phyloP scores from a whole-genome alignment of 2,888 invertebrate genomes.

The Diadegma fenestrale region DNA sequence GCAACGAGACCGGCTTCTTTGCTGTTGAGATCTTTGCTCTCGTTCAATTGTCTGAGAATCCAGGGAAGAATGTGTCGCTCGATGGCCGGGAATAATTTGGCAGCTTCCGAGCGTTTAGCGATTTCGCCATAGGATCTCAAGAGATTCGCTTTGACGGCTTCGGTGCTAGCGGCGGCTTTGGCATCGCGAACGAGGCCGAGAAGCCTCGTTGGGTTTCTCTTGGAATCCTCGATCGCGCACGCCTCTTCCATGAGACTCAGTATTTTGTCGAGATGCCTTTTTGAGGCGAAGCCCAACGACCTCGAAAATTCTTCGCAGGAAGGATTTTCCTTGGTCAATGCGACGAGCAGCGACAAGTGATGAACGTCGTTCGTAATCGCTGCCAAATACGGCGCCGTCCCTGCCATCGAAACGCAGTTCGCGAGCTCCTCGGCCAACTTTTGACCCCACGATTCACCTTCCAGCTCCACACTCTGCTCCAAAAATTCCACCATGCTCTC shows the following conservation, averaged over 20 bases:
- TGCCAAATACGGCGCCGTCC: conserved; percentile 76
- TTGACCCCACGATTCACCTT: conserved; percentile 78
- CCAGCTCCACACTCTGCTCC: conserved; percentile 78
- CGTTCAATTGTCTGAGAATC: conserved; percentile 79
- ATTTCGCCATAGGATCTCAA: conserved; percentile 80
- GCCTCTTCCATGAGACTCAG: conserved; percentile 78
- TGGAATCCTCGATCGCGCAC: conserved; percentile 76
- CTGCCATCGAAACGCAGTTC: conserved; percentile 68
- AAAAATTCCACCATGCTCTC: conserved; percentile 78
- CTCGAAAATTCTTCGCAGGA: conserved; percentile 75
- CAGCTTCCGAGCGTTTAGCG: conserved; percentile 73
- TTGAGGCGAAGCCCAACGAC: conserved; percentile 79
- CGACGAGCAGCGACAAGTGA: conserved; percentile 76
- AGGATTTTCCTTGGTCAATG: conserved; percentile 73
- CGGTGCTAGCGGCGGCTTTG: conserved; percentile 79
- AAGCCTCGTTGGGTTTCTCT: conserved; percentile 78
- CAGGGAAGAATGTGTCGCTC: conserved; percentile 79
- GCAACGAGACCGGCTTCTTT: conserved; percentile 80
- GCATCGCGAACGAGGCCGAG: conserved; percentile 80
- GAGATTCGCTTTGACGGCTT: conserved; percentile 79
- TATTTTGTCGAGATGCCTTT: conserved; percentile 75
- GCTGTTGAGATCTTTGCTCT: conserved; percentile 77
- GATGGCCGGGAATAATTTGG: conserved; percentile 72
- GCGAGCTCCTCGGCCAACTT: conserved; percentile 79
- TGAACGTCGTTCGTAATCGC: conserved; percentile 76